Conservation (phyloP, 2,888 invertebrate species). For the Lysandra bellargus region DNA sequence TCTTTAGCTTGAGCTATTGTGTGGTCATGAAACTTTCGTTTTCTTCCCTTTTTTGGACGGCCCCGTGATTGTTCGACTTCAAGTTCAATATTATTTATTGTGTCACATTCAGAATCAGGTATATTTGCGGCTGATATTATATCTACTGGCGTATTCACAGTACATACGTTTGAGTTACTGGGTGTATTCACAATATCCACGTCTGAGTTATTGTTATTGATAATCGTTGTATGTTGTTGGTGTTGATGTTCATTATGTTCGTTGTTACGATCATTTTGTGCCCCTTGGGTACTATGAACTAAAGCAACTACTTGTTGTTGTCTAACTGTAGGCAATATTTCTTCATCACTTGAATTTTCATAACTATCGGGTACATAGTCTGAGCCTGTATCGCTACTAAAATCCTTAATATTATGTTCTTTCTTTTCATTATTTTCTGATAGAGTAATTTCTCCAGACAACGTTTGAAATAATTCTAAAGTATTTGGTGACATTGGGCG, state of each 20-base stretch:
- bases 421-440: slow-evolving; percentile 21
- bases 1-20: slow-evolving; percentile 27
- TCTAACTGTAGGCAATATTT: slow-evolving; percentile 20
- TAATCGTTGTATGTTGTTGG: background rate
- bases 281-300: slow-evolving; percentile 12
- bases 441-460: slow-evolving; percentile 14
- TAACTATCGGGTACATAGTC: slow-evolving; percentile 25
- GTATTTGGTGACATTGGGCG: slow-evolving; percentile 28
- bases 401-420: slow-evolving; percentile 13
- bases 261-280: slow-evolving; percentile 20
- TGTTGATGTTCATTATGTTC: slow-evolving; percentile 17
- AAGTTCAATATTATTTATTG: slow-evolving; percentile 21
- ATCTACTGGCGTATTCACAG: slow-evolving; percentile 15
- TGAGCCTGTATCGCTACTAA: slow-evolving; percentile 16
- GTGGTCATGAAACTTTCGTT: slow-evolving; percentile 27
- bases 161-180: background rate
- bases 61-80: slow-evolving; percentile 4
- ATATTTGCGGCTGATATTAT: slow-evolving; percentile 6
- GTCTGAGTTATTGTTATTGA: background rate
- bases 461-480: slow-evolving; percentile 29
- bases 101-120: slow-evolving; percentile 3
- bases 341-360: slow-evolving; percentile 27
- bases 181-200: background rate
- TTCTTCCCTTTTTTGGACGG: slow-evolving; percentile 28
- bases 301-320: slow-evolving; percentile 26